A percentile compares a stretch with the other conserved stretches of the same genome.
Evolutionary conservation across 37 sponge, comb jelly and placozoan genomes (phyloP).

Genomic region (Tethya wilhelma): DNA sequence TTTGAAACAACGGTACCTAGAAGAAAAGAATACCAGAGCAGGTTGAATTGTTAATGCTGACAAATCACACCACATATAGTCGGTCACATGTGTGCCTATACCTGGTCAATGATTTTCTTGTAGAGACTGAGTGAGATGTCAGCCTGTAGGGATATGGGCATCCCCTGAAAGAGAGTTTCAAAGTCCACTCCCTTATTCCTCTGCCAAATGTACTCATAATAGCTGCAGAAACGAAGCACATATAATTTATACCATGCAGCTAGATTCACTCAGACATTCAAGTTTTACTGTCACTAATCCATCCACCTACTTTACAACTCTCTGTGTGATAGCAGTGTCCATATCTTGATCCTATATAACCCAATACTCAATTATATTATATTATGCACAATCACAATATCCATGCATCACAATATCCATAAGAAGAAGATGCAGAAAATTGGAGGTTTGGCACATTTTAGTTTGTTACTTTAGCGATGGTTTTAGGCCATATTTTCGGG

Average conservation of each 20-base stretch:
- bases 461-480: no score
- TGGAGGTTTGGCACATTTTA: no score
- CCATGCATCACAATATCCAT: no score
- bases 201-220: slow-evolving; percentile 78
- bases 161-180: slow-evolving; percentile 67
- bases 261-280: no score
- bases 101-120: slow-evolving; percentile 81
- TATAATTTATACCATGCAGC: no score
- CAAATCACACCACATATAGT: neutral
- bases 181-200: slow-evolving; percentile 72
- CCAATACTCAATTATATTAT: neutral
- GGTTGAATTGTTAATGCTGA: neutral
- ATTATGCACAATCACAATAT: neutral
- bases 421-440: no score
- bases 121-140: slow-evolving; percentile 79
- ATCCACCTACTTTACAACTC: slow-evolving; percentile 31
- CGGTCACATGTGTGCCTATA: neutral
- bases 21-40: neutral
- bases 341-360: slow-evolving; percentile 44
- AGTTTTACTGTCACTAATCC: neutral
- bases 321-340: slow-evolving; percentile 13
- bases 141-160: slow-evolving; percentile 74
- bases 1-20: slow-evolving; percentile 76
- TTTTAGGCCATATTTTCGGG: no score
- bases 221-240: slow-evolving; percentile 33